Conservation (phyloP, 2,113 vertebrate species). For the Chiloscyllium plagiosum region DNA sequence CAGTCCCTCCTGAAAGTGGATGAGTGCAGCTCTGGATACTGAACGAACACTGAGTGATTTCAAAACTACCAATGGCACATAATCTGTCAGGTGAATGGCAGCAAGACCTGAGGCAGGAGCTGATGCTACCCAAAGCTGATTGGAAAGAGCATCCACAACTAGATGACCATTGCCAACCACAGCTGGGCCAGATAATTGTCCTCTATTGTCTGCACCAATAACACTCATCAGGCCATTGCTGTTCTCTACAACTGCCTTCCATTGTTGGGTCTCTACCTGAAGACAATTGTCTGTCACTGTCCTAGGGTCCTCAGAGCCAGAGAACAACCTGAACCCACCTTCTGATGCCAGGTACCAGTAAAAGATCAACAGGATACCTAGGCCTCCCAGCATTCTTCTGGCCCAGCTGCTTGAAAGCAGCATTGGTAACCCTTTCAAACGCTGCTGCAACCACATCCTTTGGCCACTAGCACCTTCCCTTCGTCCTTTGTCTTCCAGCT, state of each 20-base stretch:
- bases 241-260: slow-evolving; percentile 58
- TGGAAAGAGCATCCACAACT: slow-evolving; percentile 67
- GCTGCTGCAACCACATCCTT: slow-evolving; percentile 85
- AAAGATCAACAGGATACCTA: slow-evolving; percentile 67
- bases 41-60: slow-evolving; percentile 54
- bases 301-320: slow-evolving; percentile 52
- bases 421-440: slow-evolving; percentile 86
- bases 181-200: slow-evolving; percentile 57
- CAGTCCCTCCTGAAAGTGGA: slow-evolving; percentile 73
- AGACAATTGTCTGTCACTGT: slow-evolving; percentile 65
- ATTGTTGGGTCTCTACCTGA: slow-evolving; percentile 61
- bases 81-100: slow-evolving; percentile 64
- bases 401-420: slow-evolving; percentile 90
- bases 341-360: slow-evolving; percentile 76
- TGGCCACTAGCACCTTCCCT: slow-evolving; percentile 33
- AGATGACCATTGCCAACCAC: slow-evolving; percentile 80
- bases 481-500: too few relatives aligned
- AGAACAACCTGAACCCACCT: slow-evolving; percentile 55
- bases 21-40: slow-evolving; percentile 60
- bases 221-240: slow-evolving; percentile 53
- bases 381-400: slow-evolving; percentile 66
- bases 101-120: slow-evolving; percentile 52
- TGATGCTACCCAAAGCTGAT: slow-evolving; percentile 77
- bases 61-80: slow-evolving; percentile 60
- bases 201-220: slow-evolving; percentile 44